Evolutionary conservation across 2,797 vertebrate species (phyloP).

Genomic region (Hyperoplus lanceolatus): DNA sequence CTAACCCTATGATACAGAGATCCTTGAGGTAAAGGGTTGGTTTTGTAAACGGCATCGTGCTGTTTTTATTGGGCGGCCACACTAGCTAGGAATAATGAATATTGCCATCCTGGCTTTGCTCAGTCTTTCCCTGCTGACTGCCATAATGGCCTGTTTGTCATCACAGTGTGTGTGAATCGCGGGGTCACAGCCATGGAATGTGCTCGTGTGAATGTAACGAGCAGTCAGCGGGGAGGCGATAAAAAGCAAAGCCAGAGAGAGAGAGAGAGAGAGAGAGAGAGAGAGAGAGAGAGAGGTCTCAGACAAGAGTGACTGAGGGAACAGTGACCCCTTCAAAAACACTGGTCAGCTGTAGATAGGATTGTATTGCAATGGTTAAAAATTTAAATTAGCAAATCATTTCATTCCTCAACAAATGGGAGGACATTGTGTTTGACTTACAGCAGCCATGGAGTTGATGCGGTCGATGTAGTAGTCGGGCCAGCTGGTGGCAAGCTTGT

Average conservation of each 20-base stretch:
- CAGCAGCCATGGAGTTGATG: slow-evolving; percentile 98
- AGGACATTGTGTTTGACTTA: slow-evolving; percentile 80
- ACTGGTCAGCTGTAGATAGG: neutral
- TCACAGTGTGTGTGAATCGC: slow-evolving; percentile 68
- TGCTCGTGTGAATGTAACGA: slow-evolving; percentile 55
- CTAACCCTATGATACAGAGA: slow-evolving; percentile 8
- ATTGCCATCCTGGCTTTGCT: slow-evolving; percentile 55
- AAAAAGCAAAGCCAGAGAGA: slow-evolving; percentile 45
- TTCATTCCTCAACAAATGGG: neutral
- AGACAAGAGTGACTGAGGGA: slow-evolving; percentile 52
- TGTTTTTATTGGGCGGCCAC: slow-evolving; percentile 55
- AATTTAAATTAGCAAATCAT: neutral
- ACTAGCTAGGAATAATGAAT: slow-evolving; percentile 54
- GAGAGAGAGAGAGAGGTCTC: slow-evolving; percentile 26
- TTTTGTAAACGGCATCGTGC: slow-evolving; percentile 21
- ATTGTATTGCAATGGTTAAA: neutral
- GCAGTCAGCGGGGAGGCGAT: slow-evolving; percentile 62
- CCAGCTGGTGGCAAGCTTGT: slow-evolving; percentile 98
- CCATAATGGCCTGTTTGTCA: slow-evolving; percentile 77
- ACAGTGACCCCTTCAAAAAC: slow-evolving; percentile 31
- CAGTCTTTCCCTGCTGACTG: slow-evolving; percentile 58
- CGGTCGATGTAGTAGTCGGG: slow-evolving; percentile 98
- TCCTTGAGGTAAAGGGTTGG: slow-evolving; percentile 10
- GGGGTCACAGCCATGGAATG: slow-evolving; percentile 75
- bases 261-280: no score